Evolutionary conservation across 2,888 invertebrate species (phyloP), one percentile per base, ranked within the genome.

Genomic region (Drosophila acutilabella): DNA sequence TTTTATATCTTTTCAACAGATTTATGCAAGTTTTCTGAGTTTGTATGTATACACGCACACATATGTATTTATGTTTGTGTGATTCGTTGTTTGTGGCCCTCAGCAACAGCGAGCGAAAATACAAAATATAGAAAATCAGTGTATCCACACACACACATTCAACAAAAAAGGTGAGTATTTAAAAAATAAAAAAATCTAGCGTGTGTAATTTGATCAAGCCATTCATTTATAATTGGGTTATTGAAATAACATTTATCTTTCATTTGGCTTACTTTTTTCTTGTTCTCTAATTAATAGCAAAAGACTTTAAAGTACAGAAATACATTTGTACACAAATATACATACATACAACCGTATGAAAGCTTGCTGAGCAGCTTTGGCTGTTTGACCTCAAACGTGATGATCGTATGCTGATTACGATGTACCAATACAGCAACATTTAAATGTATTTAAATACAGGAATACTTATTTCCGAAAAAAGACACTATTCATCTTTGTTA

Each of bases 101-200:
- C 80, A 74, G 82, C 83, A 81, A 85, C 81, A 82, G 81, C 58
- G 60, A 78, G 57, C 79, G 47, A 70, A 74, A 78, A 78, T 60
- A 65, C 23, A 72, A 71, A 68, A 66, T 61, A 67, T 72, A 74
- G 62, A 72, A 81, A 79, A 75, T 68, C 64, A 54, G 65, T 71
- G 74, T 72, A 56, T 60, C 62, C 78, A 65, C 67, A 65, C 67
- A 66, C 65, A 61, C 54, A 36, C 36, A 36, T 68, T 8, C 30
- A 59, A 51, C 44, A 26, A 65, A 56, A 67, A 54, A 69, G 59
- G 70, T 73, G 59, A 58, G 52, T 20, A 36, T 36, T 13, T 13
- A 8, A 36, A 36, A 13, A 77, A 56, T 41, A 61, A 61, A 64
- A 56, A 41, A 26, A 38, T 16, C 8, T 36, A 47, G 13, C 42